Conservation (phyloP, 2,888 invertebrate species). For the Elmis aenea region DNA sequence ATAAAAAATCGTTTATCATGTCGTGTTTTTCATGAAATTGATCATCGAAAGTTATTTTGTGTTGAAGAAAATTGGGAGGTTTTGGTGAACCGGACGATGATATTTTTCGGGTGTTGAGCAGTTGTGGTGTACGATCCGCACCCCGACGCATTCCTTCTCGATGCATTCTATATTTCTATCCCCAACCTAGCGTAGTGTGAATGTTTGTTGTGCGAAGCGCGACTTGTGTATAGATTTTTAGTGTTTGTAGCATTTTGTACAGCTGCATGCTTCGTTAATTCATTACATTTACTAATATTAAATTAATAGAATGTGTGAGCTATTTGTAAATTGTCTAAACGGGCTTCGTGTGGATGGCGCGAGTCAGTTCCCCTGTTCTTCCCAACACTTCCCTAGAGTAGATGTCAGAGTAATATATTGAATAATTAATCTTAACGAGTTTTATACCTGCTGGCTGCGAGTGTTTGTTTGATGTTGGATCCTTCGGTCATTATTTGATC, state of each 20-base stretch:
- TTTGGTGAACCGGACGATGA: no score
- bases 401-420: conserved; percentile 42
- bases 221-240: conserved; percentile 34
- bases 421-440: conserved; percentile 34
- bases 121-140: conserved; percentile 10
- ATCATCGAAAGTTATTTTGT: no score
- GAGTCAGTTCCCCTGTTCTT: conserved; percentile 19
- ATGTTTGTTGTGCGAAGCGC: conserved; percentile 24
- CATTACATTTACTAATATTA: conserved; percentile 33
- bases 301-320: conserved; percentile 27
- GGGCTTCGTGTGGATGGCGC: conserved; percentile 25
- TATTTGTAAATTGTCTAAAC: conserved; percentile 30
- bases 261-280: conserved; percentile 45
- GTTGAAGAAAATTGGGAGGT: no score
- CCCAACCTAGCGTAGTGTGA: conserved; percentile 21
- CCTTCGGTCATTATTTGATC: conserved; percentile 23
- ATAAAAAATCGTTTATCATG: no score
- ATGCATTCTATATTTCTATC: conserved; percentile 44
- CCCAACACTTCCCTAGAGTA: conserved; percentile 33
- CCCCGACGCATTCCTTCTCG: conserved; percentile 40
- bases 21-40: no score
- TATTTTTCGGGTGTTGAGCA: no score
- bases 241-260: conserved; percentile 47
- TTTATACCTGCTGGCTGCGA: conserved; percentile 40
- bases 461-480: conserved; percentile 35